Percentiles rank a stretch among this genome's conserved stretches.
phyloP scores from a whole-genome alignment of 2,113 vertebrate species.

The Pteruthius melanotis region DNA sequence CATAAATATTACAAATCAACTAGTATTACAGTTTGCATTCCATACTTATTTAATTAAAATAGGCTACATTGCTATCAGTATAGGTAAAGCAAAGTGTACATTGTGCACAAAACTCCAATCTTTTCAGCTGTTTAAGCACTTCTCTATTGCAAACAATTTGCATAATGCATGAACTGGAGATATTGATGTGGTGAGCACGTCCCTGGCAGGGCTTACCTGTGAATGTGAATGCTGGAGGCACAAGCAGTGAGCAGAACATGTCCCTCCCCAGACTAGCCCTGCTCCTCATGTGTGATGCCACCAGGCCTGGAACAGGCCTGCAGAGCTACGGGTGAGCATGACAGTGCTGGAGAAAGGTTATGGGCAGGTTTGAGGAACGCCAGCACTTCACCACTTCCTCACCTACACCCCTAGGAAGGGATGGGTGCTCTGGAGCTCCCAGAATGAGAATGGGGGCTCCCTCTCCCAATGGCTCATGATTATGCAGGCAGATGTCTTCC shows the following conservation, averaged over 20 bases:
- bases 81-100: neutral
- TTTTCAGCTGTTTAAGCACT: neutral
- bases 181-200: fast-evolving
- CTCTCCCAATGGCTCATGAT: neutral
- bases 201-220: neutral
- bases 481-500: neutral
- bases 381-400: neutral
- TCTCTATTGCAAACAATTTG: neutral
- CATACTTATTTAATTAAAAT: neutral
- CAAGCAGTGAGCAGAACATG: neutral
- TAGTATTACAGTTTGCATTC: neutral
- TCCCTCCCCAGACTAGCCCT: neutral
- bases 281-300: neutral
- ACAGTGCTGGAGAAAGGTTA: neutral
- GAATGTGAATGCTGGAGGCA: neutral
- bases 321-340: neutral
- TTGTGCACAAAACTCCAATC: neutral
- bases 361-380: neutral
- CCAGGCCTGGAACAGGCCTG: neutral
- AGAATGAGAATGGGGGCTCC: neutral
- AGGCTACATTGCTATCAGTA: neutral
- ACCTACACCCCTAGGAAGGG: neutral
- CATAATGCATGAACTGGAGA: neutral
- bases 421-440: neutral
- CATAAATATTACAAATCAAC: neutral